phyloP scores from a whole-genome alignment of 2,797 vertebrate genomes.

The Pseudochirops corinnae region DNA sequence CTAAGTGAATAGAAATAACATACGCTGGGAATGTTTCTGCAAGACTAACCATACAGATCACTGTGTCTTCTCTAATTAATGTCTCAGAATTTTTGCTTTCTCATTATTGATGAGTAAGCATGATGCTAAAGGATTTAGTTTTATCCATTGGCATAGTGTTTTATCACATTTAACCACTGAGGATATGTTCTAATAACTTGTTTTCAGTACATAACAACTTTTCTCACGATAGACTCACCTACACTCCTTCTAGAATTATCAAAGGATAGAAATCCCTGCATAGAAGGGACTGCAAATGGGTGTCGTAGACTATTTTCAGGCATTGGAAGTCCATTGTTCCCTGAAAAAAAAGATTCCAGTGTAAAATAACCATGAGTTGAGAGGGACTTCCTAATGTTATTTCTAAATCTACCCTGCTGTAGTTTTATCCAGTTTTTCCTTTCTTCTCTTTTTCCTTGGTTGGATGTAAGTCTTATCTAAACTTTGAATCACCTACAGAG shows the following conservation, averaged over 20 bases:
- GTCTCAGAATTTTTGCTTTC: constrained; percentile 71
- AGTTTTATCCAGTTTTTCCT: neutral
- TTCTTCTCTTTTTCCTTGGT: neutral
- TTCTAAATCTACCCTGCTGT: neutral
- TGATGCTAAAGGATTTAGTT: constrained; percentile 60
- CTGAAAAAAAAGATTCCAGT: neutral
- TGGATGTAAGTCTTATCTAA: neutral
- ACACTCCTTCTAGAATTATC: neutral
- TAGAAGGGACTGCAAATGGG: neutral
- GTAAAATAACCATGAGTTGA: neutral
- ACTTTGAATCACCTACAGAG: neutral
- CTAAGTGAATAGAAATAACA: constrained; percentile 71
- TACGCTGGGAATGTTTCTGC: constrained; percentile 63
- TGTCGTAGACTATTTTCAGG: neutral
- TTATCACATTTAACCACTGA: constrained; percentile 10
- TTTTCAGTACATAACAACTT: constrained; percentile 58
- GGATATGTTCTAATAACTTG: constrained; percentile 55
- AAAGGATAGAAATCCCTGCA: neutral
- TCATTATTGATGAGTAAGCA: constrained; percentile 68
- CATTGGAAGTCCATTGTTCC: neutral
- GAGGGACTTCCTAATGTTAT: neutral
- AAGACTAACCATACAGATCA: constrained; percentile 55
- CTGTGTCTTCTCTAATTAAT: constrained; percentile 70
- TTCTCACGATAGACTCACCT: neutral
- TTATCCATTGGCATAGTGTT: constrained; percentile 55